phyloP scores from a whole-genome alignment of 2,797 vertebrate species.

The Falco cherrug region DNA sequence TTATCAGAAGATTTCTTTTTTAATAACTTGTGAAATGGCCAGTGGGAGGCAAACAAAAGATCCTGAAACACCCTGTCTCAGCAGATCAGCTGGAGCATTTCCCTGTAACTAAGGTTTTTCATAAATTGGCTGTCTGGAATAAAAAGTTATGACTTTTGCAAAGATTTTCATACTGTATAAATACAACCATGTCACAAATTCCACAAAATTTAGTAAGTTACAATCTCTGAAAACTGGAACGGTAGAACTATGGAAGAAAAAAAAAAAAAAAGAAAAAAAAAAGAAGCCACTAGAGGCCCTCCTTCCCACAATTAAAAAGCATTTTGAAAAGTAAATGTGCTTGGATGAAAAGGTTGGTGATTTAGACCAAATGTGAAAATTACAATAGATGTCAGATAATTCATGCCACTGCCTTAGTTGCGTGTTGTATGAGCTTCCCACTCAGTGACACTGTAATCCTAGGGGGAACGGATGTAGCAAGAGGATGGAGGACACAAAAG shows the following conservation, averaged over 20 bases:
- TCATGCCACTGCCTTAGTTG: background rate
- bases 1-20: conserved; percentile 56
- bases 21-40: conserved; percentile 43
- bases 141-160: conserved; percentile 46
- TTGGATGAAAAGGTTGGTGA: background rate
- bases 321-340: background rate
- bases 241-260: conserved; percentile 16
- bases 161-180: background rate
- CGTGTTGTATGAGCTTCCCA: background rate
- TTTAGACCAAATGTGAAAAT: background rate
- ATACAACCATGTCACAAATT: conserved; percentile 10
- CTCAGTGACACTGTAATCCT: background rate
- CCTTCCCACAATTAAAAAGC: background rate
- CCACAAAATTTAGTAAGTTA: background rate
- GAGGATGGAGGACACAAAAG: background rate
- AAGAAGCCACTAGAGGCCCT: background rate
- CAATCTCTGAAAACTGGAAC: conserved; percentile 17
- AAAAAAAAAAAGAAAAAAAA: background rate
- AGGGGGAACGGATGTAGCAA: background rate
- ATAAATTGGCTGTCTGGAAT: conserved; percentile 11
- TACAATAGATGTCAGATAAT: background rate
- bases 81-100: conserved; percentile 45
- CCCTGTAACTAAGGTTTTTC: conserved; percentile 46
- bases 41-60: conserved; percentile 1
- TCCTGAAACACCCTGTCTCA: background rate